Evolutionary conservation across 1,140 invertebrate species (phyloP).

Genomic region (Venturia canescens): DNA sequence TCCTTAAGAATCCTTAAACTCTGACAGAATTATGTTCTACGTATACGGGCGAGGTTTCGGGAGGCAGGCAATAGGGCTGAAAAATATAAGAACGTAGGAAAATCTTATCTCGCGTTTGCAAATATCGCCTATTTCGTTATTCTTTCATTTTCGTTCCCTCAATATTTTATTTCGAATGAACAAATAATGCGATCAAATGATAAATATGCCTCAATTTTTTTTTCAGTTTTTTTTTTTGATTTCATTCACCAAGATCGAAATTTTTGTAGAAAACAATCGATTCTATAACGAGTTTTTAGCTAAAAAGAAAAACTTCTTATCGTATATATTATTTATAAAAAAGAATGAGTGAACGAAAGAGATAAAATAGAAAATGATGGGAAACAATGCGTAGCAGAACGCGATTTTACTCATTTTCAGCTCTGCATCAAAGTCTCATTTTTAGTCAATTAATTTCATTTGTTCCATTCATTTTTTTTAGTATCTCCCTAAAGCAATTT

Average conservation of each 20-base stretch:
- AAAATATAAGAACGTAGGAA: slow-evolving; percentile 14
- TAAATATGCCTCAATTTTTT: too few species aligned
- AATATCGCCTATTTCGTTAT: neutral
- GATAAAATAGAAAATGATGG: neutral
- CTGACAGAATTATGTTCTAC: slow-evolving; percentile 36
- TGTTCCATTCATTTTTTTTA: slow-evolving; percentile 7
- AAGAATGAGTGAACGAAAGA: neutral
- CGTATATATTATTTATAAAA: slow-evolving; percentile 1
- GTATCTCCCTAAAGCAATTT: slow-evolving; percentile 2
- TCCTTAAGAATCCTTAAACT: neutral
- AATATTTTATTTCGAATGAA: neutral
- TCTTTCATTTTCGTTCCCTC: neutral
- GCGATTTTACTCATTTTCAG: slow-evolving; percentile 26
- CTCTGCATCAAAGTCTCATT: neutral
- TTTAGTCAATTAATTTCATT: slow-evolving; percentile 49
- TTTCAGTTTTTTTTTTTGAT: too few species aligned
- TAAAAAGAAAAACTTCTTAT: neutral
- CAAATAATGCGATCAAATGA: neutral
- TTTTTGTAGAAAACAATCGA: neutral
- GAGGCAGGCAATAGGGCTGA: slow-evolving; percentile 31
- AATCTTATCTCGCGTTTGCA: neutral
- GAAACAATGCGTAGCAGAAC: slow-evolving; percentile 1
- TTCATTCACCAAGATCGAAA: neutral
- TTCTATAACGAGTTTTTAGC: neutral
- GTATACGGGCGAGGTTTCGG: slow-evolving; percentile 21